Evolutionary conservation across 2,888 invertebrate genomes (phyloP), one percentile per base, ranked within the genome.

Genomic region (Cephus runcator): DNA sequence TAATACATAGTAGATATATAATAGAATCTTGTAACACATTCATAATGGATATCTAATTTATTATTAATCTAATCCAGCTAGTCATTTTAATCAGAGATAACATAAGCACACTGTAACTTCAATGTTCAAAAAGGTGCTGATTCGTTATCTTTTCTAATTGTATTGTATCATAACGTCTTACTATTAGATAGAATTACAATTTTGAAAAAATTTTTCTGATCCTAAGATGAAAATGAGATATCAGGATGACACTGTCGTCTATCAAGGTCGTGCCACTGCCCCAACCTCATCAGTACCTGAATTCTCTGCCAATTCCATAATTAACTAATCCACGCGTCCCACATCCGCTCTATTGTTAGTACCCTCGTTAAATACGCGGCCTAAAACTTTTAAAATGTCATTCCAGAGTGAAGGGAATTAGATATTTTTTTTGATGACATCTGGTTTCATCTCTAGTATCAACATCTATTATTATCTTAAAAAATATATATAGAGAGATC

Each of bases 301-400:
- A 75, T 34, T 68, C 33, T 35, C 69, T 81, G 79, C 79, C 78
- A 80, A 78, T 75, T 80, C 73, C 75, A 77, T 77, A 79, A 80
- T 80, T 78, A 77, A 76, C 79, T 76, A 34, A 75, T 76, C 76
- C 68, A 76, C 69, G 56, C 33, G 77, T 76, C 73, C 75, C 73
- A 78, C 75, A 78, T 78, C 31, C 68, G 11, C 69, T 76, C 75
- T 81, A 76, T 76, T 76, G 79, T 78, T 76, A 78, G 81, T 73
- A 69, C 12, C 35, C 23, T 56, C 9, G 23, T 56, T 56, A 56
- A 56, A 56, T 23, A 56, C 56, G 15, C 23, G 56, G 9, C 9
- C 56, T 1, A 23, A 56, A 56, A 56, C 1, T 56, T 23, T 56
- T 23, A 56, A 23, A 23, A 56, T 56, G 23, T 56, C 23, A 56